These are phyloP conservation scores for Telmatochromis sp. DNA, from an alignment of 2,113 vertebrate species.

Conservation along the genomic window DNA sequence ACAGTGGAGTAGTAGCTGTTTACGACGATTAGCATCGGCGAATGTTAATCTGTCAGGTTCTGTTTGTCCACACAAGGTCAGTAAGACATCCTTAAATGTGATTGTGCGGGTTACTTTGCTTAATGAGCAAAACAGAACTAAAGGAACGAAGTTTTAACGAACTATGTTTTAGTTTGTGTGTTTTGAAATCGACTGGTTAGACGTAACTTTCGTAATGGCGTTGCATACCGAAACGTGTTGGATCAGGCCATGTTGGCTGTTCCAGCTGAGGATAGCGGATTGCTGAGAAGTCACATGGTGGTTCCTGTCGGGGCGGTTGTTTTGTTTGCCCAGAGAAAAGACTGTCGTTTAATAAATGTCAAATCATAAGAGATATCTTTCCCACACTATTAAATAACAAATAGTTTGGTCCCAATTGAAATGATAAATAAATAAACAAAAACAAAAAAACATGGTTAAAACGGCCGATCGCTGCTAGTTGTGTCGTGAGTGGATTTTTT, in stretches of 20 bases:
- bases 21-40: constrained; percentile 6
- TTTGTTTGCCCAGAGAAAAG: neutral
- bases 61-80: constrained; percentile 35
- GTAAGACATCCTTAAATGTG: neutral
- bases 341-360: neutral
- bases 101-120: neutral
- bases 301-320: constrained; percentile 5
- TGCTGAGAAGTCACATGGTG: constrained; percentile 49
- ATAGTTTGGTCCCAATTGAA: neutral
- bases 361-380: accelerated
- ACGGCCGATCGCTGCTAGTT: neutral
- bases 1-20: neutral
- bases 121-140: accelerated
- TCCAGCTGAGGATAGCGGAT: constrained; percentile 43
- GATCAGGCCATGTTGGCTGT: constrained; percentile 13
- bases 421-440: neutral
- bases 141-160: accelerated
- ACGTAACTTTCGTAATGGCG: neutral
- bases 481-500: neutral
- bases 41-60: constrained; percentile 1
- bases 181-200: neutral
- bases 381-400: neutral
- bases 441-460: neutral
- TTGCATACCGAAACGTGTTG: constrained; percentile 31
- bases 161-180: neutral